Evolutionary conservation across 2,888 invertebrate species (phyloP), one percentile per base, ranked within the genome.

Genomic region (Dicyrtoma fusca): DNA sequence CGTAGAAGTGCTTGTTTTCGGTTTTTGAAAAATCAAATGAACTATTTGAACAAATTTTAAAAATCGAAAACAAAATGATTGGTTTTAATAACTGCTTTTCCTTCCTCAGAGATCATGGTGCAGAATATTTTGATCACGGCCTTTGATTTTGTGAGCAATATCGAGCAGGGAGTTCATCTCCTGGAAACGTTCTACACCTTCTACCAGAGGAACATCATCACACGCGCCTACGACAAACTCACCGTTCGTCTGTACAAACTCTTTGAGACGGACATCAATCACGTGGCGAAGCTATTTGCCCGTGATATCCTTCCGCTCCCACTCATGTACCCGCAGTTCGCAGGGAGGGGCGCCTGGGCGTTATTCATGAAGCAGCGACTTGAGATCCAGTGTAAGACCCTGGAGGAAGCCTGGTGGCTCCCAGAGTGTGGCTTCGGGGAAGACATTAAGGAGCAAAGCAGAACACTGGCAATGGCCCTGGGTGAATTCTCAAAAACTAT

Each of bases 111-210:
- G 76, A 87, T 92, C 77, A 91, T 92, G 78, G 89, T 94, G 78
- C 92, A 94, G 83, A 94, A 94, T 82, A 86, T 94, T 8, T 89
- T 93, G 51, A 88, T 89, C 61, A 88, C 89, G 0, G 90, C 92
- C 0, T 95, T 95, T 82, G 89, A 90, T 77, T 88, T 89, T 8
- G 88, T 92, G 8, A 90, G 89, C 66, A 92, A 92, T 78, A 88
- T 94, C 0, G 92, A 92, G 80, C 92, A 94, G 81, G 92, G 90
- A 0, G 87, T 95, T 10, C 89, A 92, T 75, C 87, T 91, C 0
- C 85, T 95, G 5, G 91, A 89, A 79, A 89, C 90, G 0, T 88
- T 94, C 80, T 88, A 91, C 82, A 91, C 91, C 82, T 92, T 92
- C 81, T 89, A 91, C 0, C 89, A 89, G 77, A 87, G 94, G 68